phyloP scores from a whole-genome alignment of 2,113 vertebrate species.

The Heliornis fulica region DNA sequence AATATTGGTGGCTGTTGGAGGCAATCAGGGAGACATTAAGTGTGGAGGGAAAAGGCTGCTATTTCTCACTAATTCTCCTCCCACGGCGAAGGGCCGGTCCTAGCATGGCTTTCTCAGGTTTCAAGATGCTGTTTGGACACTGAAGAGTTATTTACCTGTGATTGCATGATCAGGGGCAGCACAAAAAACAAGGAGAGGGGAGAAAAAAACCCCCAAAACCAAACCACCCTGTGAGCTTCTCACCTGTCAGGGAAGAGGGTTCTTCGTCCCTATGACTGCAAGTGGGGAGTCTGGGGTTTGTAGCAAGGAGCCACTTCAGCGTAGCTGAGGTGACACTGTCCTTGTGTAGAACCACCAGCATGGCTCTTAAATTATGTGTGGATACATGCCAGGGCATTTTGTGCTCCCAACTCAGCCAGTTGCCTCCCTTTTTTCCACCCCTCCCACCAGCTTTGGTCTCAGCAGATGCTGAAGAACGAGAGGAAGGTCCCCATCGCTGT shows the following conservation, averaged over 20 bases:
- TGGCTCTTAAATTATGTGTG: fast-evolving
- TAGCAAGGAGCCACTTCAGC: background rate
- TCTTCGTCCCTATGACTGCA: background rate
- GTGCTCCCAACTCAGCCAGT: fast-evolving
- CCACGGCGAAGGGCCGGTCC: fast-evolving
- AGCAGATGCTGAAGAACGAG: background rate
- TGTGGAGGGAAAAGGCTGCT: fast-evolving
- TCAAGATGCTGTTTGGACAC: background rate
- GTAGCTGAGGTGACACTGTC: background rate
- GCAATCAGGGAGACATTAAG: background rate
- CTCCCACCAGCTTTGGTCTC: background rate
- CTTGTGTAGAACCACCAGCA: background rate
- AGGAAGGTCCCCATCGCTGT: background rate
- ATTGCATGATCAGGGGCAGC: background rate
- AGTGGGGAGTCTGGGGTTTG: background rate
- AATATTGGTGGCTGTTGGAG: background rate
- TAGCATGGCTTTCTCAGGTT: background rate
- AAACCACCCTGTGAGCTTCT: background rate
- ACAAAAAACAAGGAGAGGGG: background rate
- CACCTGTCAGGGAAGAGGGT: background rate
- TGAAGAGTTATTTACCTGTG: background rate
- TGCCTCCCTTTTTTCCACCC: background rate
- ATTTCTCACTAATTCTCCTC: background rate
- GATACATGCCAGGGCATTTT: background rate
- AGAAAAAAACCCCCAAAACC: background rate